Evolutionary conservation across 2,888 invertebrate species (phyloP), one percentile per base, ranked within the genome.

Genomic region (Pristionchus maxplancki): DNA sequence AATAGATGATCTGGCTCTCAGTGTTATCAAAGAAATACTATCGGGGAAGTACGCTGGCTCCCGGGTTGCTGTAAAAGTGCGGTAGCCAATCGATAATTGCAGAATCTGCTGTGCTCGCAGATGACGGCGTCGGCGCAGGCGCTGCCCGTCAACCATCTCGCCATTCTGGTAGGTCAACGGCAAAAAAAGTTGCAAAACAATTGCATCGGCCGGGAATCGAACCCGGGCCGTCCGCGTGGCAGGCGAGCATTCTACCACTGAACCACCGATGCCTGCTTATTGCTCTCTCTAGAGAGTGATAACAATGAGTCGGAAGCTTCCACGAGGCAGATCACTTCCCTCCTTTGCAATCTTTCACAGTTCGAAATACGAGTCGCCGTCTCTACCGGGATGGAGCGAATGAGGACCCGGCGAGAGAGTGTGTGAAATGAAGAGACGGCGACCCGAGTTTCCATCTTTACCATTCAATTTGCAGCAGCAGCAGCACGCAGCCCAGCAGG

Each of bases 211-310:
- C 93, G 93, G 91, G 93, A 93, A 93, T 93, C 93, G 93, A 93
- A 93, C 93, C 92, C 93, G 91, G 93, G 92, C 90, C 93, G 93
- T 91, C 92, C 93, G 93, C 93, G 93, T 93, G 93, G 93, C 93
- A 93, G 93, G 93, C 93, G 93, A 93, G 93, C 93, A 93, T 93
- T 92, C 93, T 94, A 91, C 93, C 93, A 91, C 92, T 93, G 92
- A 93, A 94, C 92, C 93, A 93, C 92, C 90, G 90, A 91, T 89
- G 91, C 91, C n/a, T n/a, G n/a, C n/a, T n/a, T n/a, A n/a, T n/a
- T n/a, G n/a, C n/a, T n/a, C n/a, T n/a, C n/a, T n/a, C n/a, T n/a
- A n/a, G n/a, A n/a, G n/a, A n/a, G n/a, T n/a, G n/a, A n/a, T n/a
- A n/a, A n/a, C n/a, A n/a, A n/a, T n/a, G n/a, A n/a, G n/a, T n/a